These are phyloP conservation scores for Keiferia lycopersicella DNA, from an alignment of 2,888 invertebrate genomes.

Conservation along the genomic window DNA sequence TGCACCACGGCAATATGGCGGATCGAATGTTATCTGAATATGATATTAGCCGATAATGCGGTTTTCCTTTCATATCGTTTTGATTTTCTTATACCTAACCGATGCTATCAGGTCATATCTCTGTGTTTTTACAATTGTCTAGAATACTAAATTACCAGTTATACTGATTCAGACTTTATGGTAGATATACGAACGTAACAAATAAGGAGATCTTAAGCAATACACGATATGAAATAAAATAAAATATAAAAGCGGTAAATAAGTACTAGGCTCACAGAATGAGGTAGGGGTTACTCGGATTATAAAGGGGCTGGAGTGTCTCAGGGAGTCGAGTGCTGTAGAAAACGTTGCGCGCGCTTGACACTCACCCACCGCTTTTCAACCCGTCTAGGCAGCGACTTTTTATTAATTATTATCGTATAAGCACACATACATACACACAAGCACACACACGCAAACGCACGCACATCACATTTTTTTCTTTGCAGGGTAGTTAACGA, in stretches of 20 bases:
- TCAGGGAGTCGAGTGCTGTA: constrained; percentile 43
- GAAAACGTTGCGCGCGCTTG: constrained; percentile 46
- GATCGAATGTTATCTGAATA: constrained; percentile 34
- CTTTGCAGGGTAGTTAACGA: too few species aligned
- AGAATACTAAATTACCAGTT: too few species aligned
- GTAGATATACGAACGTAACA: too few species aligned
- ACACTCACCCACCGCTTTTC: constrained; percentile 34
- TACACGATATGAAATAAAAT: not conserved
- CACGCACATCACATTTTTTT: too few species aligned
- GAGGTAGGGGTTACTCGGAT: constrained; percentile 46
- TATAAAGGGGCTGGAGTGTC: constrained; percentile 56
- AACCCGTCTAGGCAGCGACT: constrained; percentile 38
- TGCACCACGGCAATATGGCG: constrained; percentile 29
- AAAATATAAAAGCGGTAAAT: constrained; percentile 38
- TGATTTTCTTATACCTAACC: too few species aligned
- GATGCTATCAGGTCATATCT: too few species aligned
- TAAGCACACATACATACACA: too few species aligned
- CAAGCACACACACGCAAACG: too few species aligned
- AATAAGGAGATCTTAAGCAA: not conserved
- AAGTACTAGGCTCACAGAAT: constrained; percentile 39
- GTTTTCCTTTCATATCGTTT: not conserved
- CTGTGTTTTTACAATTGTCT: too few species aligned
- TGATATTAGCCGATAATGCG: constrained; percentile 2
- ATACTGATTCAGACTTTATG: too few species aligned
- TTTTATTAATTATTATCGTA: constrained; percentile 34